Evolutionary conservation across 2,113 vertebrate species (phyloP).

Genomic region (Microcebus griseorufus): DNA sequence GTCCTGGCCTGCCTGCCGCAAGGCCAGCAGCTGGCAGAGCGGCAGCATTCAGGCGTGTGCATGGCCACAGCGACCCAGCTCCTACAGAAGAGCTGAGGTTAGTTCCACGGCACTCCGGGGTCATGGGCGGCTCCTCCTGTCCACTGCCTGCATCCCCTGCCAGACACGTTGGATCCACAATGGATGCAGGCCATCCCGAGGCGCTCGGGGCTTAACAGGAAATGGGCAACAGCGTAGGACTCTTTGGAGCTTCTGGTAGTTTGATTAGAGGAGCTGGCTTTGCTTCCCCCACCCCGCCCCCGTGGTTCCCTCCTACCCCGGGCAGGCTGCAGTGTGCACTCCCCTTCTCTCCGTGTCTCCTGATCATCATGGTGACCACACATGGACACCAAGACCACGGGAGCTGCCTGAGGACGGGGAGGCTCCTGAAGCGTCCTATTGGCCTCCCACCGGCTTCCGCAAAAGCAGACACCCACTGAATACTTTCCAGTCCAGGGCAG

Average conservation of each 20-base stretch:
- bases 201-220: too few relatives aligned
- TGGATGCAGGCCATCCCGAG: background rate
- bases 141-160: background rate
- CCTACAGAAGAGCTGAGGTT: fast-evolving
- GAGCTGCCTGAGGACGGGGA: fast-evolving
- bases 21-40: background rate
- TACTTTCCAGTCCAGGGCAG: background rate
- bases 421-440: fast-evolving
- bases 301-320: background rate
- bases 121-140: background rate
- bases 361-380: background rate
- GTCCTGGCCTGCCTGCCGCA: background rate
- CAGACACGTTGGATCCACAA: too few relatives aligned
- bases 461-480: background rate
- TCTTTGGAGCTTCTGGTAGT: background rate
- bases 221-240: background rate
- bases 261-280: background rate
- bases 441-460: background rate
- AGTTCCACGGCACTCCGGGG: fast-evolving
- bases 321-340: too few relatives aligned
- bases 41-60: too few relatives aligned
- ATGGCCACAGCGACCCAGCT: background rate
- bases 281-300: background rate
- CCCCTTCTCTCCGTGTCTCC: background rate
- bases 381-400: fast-evolving